Evolutionary conservation across 2,888 invertebrate genomes (phyloP), one percentile per base, ranked within the genome.

Genomic region (Macaria liturata): DNA sequence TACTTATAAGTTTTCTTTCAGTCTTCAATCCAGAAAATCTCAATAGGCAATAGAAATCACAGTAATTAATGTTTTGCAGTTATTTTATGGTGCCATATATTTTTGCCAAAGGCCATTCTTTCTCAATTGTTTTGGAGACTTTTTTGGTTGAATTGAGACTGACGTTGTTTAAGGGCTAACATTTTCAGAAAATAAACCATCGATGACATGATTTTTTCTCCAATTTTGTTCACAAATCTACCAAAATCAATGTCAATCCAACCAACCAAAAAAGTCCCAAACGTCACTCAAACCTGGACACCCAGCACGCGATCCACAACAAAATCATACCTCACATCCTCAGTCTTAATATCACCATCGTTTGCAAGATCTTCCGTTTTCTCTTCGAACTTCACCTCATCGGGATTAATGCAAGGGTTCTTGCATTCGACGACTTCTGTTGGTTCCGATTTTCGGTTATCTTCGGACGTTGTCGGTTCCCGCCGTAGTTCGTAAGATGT

Each of bases 281-380:
- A 52, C 40, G 3, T 20, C 49, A 70, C 66, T 78, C 93, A 97
- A 79, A 97, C 97, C 91, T 97, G 97, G 71, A 97, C 97, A 78
- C 97, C 97, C 75, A 96, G 93, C 61, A 94, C 95, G 84, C 96
- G 93, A 88, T 97, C 97, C 67, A 97, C 95, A 67, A 96, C 95
- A 86, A 96, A 96, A 69, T 96, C 95, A 86, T 95, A 96, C 81
- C 95, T 94, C 75, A 93, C 93, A 62, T 88, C 86, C 67, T 86
- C 91, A 84, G 85, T 83, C 86, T 89, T 88, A 62, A 88, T 66
- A 89, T 93, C 80, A 51, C 92, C 74, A 46, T 76, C 74, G 60
- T 73, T 70, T 46, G 64, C 70, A 45, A 54, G 54, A 50, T 54
- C 58, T 54, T 46, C 59, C 20, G 46, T 47, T 54, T 54, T 54